These are phyloP conservation scores for Entomobrya multifasciata DNA, from an alignment of 2,888 invertebrate genomes.

Conservation along the genomic window DNA sequence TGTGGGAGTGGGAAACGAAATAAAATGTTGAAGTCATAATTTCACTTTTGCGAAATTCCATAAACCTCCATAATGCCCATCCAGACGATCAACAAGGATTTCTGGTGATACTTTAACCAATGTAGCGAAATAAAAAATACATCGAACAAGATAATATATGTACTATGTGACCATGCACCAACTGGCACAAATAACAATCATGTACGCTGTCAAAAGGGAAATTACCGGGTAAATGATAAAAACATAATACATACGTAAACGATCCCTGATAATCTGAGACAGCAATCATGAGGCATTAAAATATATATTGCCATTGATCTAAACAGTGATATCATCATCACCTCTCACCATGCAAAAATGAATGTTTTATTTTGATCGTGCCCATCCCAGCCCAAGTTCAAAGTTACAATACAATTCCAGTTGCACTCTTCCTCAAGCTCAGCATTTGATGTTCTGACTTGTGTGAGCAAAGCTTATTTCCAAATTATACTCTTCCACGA, in stretches of 20 bases:
- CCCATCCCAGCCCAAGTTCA: too few species aligned
- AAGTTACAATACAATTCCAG: too few species aligned
- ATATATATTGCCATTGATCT: too few species aligned
- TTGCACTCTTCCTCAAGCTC: too few species aligned
- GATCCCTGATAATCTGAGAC: conserved; percentile 7
- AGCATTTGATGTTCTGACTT: too few species aligned
- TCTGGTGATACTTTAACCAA: conserved; percentile 11
- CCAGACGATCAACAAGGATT: background rate
- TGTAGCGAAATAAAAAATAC: background rate
- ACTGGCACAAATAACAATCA: background rate
- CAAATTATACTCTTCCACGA: too few species aligned
- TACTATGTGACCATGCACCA: background rate
- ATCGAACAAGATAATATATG: background rate
- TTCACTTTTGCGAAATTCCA: background rate
- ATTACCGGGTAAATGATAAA: conserved; percentile 38
- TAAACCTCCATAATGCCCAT: background rate
- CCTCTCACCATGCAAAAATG: too few species aligned
- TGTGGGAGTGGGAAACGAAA: background rate
- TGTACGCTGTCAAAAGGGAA: conserved; percentile 35
- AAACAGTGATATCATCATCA: too few species aligned
- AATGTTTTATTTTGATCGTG: too few species aligned
- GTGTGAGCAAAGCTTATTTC: too few species aligned
- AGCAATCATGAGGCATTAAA: conserved; percentile 1
- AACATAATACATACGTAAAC: too few species aligned
- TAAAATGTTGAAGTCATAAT: background rate